Evolutionary conservation across 2,113 vertebrate genomes (phyloP).

Genomic region (Psilopogon haemacephalus): DNA sequence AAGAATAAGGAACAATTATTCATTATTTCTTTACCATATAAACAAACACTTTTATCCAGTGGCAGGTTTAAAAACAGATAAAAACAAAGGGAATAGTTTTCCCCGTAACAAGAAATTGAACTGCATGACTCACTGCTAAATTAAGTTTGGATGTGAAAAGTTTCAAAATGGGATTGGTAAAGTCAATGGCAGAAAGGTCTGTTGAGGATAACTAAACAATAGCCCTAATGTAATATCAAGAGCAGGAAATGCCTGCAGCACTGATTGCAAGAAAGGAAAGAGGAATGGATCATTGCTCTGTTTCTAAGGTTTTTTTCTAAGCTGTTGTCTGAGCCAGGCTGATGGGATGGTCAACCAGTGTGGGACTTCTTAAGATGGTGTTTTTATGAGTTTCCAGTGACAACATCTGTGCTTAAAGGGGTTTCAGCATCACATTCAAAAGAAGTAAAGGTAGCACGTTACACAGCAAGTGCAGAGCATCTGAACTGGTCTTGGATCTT

Average conservation of each 20-base stretch:
- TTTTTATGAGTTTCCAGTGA: neutral
- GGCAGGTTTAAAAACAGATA: neutral
- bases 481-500: neutral
- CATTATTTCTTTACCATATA: neutral
- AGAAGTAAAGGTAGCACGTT: neutral
- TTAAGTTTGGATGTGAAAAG: slow-evolving; percentile 1
- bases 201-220: slow-evolving; percentile 36
- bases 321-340: neutral
- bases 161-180: slow-evolving; percentile 2
- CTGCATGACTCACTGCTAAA: slow-evolving; percentile 19
- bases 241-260: slow-evolving; percentile 34
- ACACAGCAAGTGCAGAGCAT: neutral
- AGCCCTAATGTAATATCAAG: neutral
- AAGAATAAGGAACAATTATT: neutral
- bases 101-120: neutral
- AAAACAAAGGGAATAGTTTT: neutral
- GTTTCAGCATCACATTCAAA: neutral
- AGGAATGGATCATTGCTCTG: neutral
- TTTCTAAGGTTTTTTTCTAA: neutral
- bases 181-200: slow-evolving; percentile 26
- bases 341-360: neutral
- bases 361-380: neutral
- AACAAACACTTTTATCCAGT: slow-evolving; percentile 4
- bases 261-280: slow-evolving; percentile 5
- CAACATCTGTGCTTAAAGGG: neutral